A percentile compares a stretch with the other conserved stretches of the same genome.
These are phyloP conservation scores for Drosophila truncata DNA, from an alignment of 1,140 invertebrate genomes.

Conservation along the genomic window DNA sequence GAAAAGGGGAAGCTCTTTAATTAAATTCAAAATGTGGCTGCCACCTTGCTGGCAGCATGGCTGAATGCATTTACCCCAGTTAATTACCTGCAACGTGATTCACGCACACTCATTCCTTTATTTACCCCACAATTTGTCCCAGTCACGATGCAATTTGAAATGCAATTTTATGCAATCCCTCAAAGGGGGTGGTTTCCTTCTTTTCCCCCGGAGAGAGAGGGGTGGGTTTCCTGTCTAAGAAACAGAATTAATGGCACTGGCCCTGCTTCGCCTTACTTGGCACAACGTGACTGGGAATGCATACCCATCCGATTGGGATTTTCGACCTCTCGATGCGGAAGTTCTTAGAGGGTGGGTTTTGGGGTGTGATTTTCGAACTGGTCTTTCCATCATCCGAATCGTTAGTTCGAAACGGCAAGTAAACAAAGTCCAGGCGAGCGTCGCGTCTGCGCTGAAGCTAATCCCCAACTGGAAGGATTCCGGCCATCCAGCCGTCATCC, in stretches of 20 bases:
- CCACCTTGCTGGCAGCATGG: constrained; percentile 43
- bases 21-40: constrained; percentile 69
- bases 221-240: constrained; percentile 41
- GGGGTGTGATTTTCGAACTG: constrained; percentile 55
- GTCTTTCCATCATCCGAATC: constrained; percentile 2
- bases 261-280: constrained; percentile 52
- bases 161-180: constrained; percentile 74
- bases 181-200: constrained; percentile 38
- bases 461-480: constrained; percentile 45
- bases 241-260: constrained; percentile 46
- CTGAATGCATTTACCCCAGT: constrained; percentile 21
- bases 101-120: constrained; percentile 43
- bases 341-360: constrained; percentile 26
- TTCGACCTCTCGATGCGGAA: constrained; percentile 17
- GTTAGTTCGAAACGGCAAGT: constrained; percentile 67
- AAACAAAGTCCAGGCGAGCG: constrained; percentile 70
- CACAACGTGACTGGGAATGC: constrained; percentile 71
- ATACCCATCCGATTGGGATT: constrained; percentile 54
- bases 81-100: constrained; percentile 68
- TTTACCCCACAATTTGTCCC: constrained; percentile 69
- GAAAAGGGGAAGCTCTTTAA: constrained; percentile 52
- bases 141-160: constrained; percentile 78
- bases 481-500: constrained; percentile 14
- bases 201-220: not conserved
- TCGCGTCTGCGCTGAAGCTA: constrained; percentile 45